These are phyloP conservation scores for Auanema sp. DNA, from an alignment of 2,888 invertebrate genomes.

Conservation along the genomic window DNA sequence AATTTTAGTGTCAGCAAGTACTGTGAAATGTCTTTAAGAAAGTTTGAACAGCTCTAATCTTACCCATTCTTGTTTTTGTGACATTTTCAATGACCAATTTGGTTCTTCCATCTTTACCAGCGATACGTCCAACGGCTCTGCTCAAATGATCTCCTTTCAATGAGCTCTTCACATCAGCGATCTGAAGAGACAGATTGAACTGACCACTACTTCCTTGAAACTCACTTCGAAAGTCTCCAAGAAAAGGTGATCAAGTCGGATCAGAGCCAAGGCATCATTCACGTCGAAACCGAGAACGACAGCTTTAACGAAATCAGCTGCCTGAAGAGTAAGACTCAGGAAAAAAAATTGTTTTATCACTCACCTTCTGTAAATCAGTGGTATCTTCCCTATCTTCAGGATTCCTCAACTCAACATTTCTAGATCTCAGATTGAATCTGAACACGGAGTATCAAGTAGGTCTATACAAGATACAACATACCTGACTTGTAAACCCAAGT, in stretches of 20 bases:
- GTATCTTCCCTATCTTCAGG: conserved; percentile 78
- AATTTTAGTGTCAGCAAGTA: conserved; percentile 92
- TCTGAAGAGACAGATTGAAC: conserved; percentile 20
- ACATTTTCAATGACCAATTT: conserved; percentile 98
- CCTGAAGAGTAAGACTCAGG: conserved; percentile 69
- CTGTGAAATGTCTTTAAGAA: conserved; percentile 64
- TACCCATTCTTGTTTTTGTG: conserved; percentile 86
- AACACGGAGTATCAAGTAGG: conserved; percentile 65
- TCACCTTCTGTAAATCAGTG: conserved; percentile 66
- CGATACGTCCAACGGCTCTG: conserved; percentile 92
- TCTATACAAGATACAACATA: conserved; percentile 13
- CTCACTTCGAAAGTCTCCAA: conserved; percentile 90
- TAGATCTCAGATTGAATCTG: conserved; percentile 86
- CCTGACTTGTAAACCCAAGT: conserved; percentile 81
- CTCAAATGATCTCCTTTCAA: conserved; percentile 49
- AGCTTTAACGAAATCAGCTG: conserved; percentile 95
- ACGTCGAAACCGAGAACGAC: conserved; percentile 92
- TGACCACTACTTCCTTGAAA: neutral
- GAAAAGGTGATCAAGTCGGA: conserved; percentile 92
- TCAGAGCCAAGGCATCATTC: conserved; percentile 84
- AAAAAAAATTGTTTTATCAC: conserved; percentile 1
- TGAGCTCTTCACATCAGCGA: conserved; percentile 48
- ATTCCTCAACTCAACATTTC: conserved; percentile 82
- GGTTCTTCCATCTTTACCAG: conserved; percentile 82
- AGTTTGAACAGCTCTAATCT: neutral